Percentiles rank a stretch among this genome's conserved stretches.
Evolutionary conservation across 2,888 invertebrate genomes (phyloP).

Genomic region (Ichneumon xanthorius): DNA sequence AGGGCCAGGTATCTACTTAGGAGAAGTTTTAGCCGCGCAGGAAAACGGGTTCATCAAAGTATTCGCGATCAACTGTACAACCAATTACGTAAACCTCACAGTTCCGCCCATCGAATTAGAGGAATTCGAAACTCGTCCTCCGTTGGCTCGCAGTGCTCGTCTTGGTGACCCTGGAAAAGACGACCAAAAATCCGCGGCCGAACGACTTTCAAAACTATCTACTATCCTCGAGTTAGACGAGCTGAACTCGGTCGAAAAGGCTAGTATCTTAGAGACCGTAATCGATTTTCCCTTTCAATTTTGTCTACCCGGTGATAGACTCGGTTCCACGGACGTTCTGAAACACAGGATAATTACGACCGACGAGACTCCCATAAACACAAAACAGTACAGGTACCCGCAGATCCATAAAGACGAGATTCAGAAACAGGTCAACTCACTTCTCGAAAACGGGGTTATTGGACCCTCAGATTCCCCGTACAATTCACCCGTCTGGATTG

Average conservation of each 20-base stretch:
- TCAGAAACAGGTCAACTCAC: slow-evolving; percentile 32
- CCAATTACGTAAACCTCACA: slow-evolving; percentile 1
- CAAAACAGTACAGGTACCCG: slow-evolving; percentile 58
- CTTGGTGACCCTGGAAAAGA: slow-evolving; percentile 1
- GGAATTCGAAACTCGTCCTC: slow-evolving; percentile 36
- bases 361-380: slow-evolving; percentile 46
- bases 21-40: slow-evolving; percentile 26
- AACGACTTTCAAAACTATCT: not conserved
- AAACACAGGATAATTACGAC: slow-evolving; percentile 21
- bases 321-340: slow-evolving; percentile 18
- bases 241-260: slow-evolving; percentile 46
- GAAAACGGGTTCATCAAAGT: slow-evolving; percentile 34
- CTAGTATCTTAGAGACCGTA: slow-evolving; percentile 18
- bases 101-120: slow-evolving; percentile 41
- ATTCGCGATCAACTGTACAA: slow-evolving; percentile 50
- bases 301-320: slow-evolving; percentile 47
- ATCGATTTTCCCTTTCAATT: slow-evolving; percentile 43
- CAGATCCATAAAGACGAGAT: slow-evolving; percentile 59
- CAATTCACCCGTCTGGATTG: slow-evolving; percentile 68
- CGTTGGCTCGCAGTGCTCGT: not conserved
- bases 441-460: slow-evolving; percentile 49
- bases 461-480: slow-evolving; percentile 61
- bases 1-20: slow-evolving; percentile 39
- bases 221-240: slow-evolving; percentile 16
- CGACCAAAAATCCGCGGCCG: not conserved